Base-by-base conservation (phyloP, 2,113 vertebrate species). In the Genyomyrus donnyi region DNA sequence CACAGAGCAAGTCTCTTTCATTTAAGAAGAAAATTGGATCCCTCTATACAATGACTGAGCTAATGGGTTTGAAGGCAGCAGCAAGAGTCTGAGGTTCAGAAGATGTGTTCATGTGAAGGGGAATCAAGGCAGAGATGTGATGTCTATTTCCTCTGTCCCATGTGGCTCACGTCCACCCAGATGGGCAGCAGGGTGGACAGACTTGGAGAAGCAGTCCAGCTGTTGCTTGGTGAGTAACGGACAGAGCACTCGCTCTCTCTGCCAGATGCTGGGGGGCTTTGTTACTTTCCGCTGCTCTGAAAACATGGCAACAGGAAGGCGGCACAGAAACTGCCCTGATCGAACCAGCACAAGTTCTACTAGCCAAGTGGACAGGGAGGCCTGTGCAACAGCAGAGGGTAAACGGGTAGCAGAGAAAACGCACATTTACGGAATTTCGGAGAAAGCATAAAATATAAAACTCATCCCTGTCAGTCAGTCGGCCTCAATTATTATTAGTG, bases 1-100 rank as follows among this genome's bases (percentile, higher is more conserved):
- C 74, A 45, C 74, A 52, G 88, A 83, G 74, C 49, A 39, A 89
- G 74, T 80, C 70, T 80, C 27, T 89, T 84, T 89, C 31, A 89
- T 83, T 80, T 83, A 89, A 83, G 88, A 84, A 42, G 88, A 84
- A 89, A 89, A 89, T 83, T 89, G 88, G 88, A 83, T 89, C 74
- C 85, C 70, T 89, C 80, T 83, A 89, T 45, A 35, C 48, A 89
- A 89, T 48, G 88, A 50, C 74, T 53, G 49, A 3, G 35, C 35
- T 77, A 89, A 52, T 42, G 74, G 49, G 49, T 53, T 42, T 84
- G 46, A 84, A 80, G 66, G 66, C 39, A 21, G 27, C 27, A 56
- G 49, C 66, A 74, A 84, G 88, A 48, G 49, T 31, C 48, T 89
- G 50, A 6, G 13, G 85, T 31, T 48, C 27, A 87, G 85, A 87